A percentile compares a stretch with the other conserved stretches of the same genome.
Evolutionary conservation across 2,113 vertebrate species (phyloP).

Genomic region (Amphilophus citrinellus): DNA sequence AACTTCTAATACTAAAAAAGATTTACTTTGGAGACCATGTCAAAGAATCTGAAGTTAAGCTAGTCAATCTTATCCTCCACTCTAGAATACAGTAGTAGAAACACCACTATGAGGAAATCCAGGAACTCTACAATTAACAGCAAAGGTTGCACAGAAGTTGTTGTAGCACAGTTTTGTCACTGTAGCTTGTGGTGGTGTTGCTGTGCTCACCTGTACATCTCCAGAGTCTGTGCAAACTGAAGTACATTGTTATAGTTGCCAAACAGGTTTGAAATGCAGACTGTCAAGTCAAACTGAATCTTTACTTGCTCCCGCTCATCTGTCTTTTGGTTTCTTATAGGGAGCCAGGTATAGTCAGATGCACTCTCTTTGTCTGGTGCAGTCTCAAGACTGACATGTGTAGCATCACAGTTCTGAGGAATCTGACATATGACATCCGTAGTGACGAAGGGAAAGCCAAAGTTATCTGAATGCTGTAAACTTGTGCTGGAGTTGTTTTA

Average conservation of each 20-base stretch:
- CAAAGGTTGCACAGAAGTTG: neutral
- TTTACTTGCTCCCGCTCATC: neutral
- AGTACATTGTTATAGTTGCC: slow-evolving; percentile 83
- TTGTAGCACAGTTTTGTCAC: too few relatives aligned
- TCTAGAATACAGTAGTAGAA: neutral
- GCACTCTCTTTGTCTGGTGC: neutral
- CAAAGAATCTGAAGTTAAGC: neutral
- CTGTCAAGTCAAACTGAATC: slow-evolving; percentile 75
- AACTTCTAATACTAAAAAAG: neutral
- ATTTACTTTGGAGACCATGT: neutral
- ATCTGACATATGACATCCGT: slow-evolving; percentile 58
- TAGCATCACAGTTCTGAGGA: slow-evolving; percentile 8
- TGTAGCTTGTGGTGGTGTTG: neutral
- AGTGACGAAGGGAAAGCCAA: slow-evolving; percentile 79
- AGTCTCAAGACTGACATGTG: slow-evolving; percentile 55
- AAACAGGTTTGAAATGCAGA: slow-evolving; percentile 85
- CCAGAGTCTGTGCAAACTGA: slow-evolving; percentile 82
- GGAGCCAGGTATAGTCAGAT: slow-evolving; percentile 39
- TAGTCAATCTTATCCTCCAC: neutral
- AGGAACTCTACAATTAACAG: neutral
- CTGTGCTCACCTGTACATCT: slow-evolving; percentile 82
- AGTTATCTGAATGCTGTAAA: slow-evolving; percentile 71
- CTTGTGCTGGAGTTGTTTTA: neutral
- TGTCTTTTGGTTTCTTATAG: slow-evolving; percentile 76
- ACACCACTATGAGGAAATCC: neutral